Percentiles rank a stretch among this genome's conserved stretches.
These are phyloP conservation scores for Cyprinella venusta DNA, from an alignment of 2,797 vertebrate species.

Conservation along the genomic window DNA sequence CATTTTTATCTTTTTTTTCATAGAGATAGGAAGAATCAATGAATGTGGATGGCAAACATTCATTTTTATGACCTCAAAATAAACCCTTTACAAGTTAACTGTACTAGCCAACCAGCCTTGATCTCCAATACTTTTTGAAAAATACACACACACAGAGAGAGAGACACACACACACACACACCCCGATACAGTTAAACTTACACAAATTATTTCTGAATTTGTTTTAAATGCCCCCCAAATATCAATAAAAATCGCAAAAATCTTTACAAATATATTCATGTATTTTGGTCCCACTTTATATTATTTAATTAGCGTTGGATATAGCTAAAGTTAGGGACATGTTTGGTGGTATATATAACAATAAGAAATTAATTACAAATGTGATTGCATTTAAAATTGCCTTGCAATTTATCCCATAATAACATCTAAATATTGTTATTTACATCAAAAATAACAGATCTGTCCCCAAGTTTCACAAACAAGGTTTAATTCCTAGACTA, in stretches of 20 bases:
- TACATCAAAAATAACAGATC: not conserved
- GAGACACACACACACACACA: too few relatives aligned
- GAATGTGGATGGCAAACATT: not conserved
- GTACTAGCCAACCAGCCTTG: not conserved
- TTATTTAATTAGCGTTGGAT: not conserved
- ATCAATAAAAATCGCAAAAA: not conserved
- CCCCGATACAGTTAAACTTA: not conserved
- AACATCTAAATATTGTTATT: not conserved
- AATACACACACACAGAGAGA: not conserved
- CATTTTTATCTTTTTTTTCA: not conserved
- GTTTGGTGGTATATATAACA: not conserved
- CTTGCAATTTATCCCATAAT: not conserved
- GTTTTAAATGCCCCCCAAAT: not conserved
- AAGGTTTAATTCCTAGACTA: too few relatives aligned
- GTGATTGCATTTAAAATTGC: not conserved
- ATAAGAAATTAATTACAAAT: not conserved
- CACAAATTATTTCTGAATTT: not conserved
- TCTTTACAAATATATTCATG: not conserved
- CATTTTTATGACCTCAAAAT: not conserved
- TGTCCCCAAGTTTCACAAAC: too few relatives aligned
- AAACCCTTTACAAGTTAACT: too few relatives aligned
- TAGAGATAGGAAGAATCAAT: not conserved
- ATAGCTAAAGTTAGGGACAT: not conserved
- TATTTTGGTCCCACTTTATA: not conserved
- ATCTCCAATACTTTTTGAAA: not conserved